Percentiles rank a stretch among this genome's conserved stretches.
These are phyloP conservation scores for Tetranychus truncatus DNA, from an alignment of 2,888 invertebrate genomes.

Conservation along the genomic window DNA sequence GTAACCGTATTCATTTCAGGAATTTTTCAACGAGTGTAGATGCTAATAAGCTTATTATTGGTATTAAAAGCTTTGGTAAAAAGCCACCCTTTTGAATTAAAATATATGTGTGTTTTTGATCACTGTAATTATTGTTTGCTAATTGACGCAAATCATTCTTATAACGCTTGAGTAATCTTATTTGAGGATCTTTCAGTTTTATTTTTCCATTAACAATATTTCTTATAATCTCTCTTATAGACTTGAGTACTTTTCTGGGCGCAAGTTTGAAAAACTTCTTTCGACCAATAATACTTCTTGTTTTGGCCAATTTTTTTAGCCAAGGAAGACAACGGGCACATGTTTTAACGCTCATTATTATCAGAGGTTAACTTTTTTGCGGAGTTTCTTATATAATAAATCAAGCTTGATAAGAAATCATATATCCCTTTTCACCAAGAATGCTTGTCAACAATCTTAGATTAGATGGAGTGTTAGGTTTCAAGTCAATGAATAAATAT, in stretches of 20 bases:
- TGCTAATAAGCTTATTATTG: neutral
- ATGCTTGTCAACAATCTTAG: no score
- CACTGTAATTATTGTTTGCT: neutral
- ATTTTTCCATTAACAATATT: neutral
- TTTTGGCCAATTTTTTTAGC: no score
- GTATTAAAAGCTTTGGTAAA: neutral
- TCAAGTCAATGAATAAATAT: neutral
- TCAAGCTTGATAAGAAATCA: no score
- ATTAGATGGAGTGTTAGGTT: neutral
- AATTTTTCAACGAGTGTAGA: neutral
- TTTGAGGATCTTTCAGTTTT: neutral
- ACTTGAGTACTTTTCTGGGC: neutral
- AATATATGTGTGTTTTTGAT: neutral
- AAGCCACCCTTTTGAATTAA: neutral
- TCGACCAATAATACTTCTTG: no score
- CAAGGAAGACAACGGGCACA: no score
- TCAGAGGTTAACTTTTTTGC: no score
- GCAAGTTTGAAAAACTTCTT: neutral
- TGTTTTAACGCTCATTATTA: no score
- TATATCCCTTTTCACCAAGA: no score
- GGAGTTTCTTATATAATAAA: no score
- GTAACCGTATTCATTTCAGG: neutral
- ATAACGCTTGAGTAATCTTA: neutral
- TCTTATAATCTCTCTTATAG: neutral
- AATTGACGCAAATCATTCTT: neutral